Percentiles rank a stretch among this genome's conserved stretches.
Conservation (phyloP, 2,113 vertebrate genomes). For the Blennius ocellaris region DNA sequence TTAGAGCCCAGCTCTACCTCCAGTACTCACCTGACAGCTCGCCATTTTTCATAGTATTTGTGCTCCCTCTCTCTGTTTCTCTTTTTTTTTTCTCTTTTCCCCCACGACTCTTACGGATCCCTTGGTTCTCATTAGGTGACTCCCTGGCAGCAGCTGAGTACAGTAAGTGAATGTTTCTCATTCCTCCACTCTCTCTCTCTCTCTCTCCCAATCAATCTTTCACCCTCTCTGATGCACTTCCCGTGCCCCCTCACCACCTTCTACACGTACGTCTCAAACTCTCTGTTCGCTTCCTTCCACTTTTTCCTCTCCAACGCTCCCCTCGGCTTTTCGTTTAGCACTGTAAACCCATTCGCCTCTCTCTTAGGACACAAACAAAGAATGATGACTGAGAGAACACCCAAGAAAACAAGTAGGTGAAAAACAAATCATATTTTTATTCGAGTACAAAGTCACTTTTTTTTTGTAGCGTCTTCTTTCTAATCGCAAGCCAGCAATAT, state of each 20-base stretch:
- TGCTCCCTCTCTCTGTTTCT: neutral
- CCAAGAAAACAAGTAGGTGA: constrained; percentile 8
- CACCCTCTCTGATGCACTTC: constrained; percentile 7
- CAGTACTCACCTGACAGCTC: constrained; percentile 52
- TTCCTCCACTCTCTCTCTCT: constrained; percentile 24
- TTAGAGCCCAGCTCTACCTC: constrained; percentile 50
- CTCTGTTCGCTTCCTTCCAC: neutral
- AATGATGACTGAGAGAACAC: constrained; percentile 2
- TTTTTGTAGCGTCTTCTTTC: neutral
- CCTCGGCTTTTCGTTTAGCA: constrained; percentile 4
- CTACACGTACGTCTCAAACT: constrained; percentile 22
- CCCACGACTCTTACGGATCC: constrained; percentile 30
- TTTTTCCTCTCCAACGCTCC: neutral
- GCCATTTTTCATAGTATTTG: constrained; percentile 52
- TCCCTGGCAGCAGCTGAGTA: constrained; percentile 49
- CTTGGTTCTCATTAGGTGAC: constrained; percentile 61
- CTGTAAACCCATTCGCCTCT: constrained; percentile 4
- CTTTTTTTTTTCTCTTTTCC: neutral
- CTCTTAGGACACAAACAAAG: neutral
- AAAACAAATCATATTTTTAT: neutral
- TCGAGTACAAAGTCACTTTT: constrained; percentile 4
- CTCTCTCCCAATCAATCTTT: constrained; percentile 38
- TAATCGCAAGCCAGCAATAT: constrained; percentile 33
- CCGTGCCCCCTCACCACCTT: constrained; percentile 24
- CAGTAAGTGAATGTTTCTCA: constrained; percentile 36